phyloP scores from a whole-genome alignment of 2,888 invertebrate species.

The Phalera bucephala region DNA sequence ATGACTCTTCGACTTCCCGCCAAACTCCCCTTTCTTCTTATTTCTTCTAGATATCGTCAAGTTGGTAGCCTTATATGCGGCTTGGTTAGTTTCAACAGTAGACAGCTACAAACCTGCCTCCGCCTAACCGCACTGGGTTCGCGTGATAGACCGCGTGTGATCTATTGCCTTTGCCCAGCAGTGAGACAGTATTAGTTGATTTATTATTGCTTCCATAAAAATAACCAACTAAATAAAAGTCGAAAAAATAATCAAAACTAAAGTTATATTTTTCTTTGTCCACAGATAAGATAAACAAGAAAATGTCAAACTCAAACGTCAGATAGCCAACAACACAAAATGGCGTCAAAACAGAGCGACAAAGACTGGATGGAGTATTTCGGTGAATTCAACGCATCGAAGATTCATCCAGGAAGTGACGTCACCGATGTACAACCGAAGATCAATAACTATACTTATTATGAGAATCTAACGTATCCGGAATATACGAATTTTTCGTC shows the following conservation, averaged over 20 bases:
- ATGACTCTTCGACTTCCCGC: too few species aligned
- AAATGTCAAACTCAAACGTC: constrained; percentile 13
- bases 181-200: too few species aligned
- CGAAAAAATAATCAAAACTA: background rate
- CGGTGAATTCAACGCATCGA: constrained; percentile 43
- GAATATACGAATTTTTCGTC: constrained; percentile 63
- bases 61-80: too few species aligned
- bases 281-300: constrained; percentile 20
- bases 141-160: too few species aligned
- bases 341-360: constrained; percentile 48
- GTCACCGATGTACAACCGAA: constrained; percentile 29
- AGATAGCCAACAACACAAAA: constrained; percentile 39
- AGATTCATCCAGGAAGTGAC: constrained; percentile 17
- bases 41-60: too few species aligned
- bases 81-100: too few species aligned
- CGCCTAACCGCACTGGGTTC: too few species aligned
- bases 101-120: too few species aligned
- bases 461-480: constrained; percentile 48
- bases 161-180: too few species aligned
- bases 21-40: too few species aligned
- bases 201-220: too few species aligned
- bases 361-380: constrained; percentile 60
- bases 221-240: too few species aligned
- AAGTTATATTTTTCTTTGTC: constrained; percentile 11
- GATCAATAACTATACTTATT: constrained; percentile 48